Conservation (phyloP, 2,113 vertebrate species). For the Todiramphus saurophagus region DNA sequence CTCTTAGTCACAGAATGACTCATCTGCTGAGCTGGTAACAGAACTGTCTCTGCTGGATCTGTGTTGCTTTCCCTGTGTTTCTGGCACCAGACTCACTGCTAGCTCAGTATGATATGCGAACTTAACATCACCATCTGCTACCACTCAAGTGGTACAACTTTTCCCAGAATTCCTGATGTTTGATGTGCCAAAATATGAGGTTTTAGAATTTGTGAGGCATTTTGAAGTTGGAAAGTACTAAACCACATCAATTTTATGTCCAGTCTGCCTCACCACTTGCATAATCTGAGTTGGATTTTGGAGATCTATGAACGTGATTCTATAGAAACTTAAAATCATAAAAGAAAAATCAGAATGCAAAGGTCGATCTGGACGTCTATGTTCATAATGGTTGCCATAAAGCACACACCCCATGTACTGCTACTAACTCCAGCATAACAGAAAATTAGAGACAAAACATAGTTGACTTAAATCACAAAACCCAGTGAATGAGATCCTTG, state of each 20-base stretch:
- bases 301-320: background rate
- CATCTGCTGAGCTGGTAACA: conserved; percentile 39
- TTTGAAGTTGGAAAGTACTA: background rate
- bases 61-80: background rate
- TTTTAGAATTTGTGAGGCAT: conserved; percentile 1
- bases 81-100: conserved; percentile 26
- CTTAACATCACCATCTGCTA: conserved; percentile 60
- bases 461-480: background rate
- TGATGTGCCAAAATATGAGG: conserved; percentile 6
- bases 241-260: background rate
- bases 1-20: conserved; percentile 18
- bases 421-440: background rate
- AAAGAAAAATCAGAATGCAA: background rate
- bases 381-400: background rate
- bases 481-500: background rate
- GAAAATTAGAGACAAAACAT: background rate
- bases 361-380: background rate
- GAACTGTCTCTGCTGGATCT: conserved; percentile 49
- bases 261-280: background rate
- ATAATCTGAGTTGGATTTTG: background rate
- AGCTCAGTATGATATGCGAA: conserved; percentile 39
- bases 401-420: background rate
- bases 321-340: background rate
- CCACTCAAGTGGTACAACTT: conserved; percentile 49
- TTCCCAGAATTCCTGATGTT: conserved; percentile 45